Conservation (phyloP, 2,888 invertebrate species). For the Drosophila anomalata region DNA sequence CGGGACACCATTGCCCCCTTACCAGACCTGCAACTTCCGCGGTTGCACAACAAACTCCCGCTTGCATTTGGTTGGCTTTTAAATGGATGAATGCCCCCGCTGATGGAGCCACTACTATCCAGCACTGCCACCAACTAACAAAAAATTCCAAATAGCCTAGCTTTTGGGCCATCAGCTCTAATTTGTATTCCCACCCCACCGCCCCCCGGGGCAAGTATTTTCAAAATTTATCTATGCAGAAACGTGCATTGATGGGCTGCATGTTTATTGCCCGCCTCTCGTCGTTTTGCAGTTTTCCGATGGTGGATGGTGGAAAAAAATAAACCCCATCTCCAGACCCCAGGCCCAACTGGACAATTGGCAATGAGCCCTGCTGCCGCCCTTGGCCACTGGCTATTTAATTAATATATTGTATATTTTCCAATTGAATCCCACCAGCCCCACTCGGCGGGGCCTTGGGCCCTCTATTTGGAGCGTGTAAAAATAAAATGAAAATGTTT, state of each 20-base stretch:
- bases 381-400: conserved; percentile 48
- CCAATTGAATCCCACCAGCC: conserved; percentile 54
- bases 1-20: conserved; percentile 57
- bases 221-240: conserved; percentile 75
- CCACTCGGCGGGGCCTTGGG: conserved; percentile 53
- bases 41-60: conserved; percentile 13
- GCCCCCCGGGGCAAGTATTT: conserved; percentile 47
- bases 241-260: conserved; percentile 71
- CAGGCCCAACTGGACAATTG: conserved; percentile 43
- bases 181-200: conserved; percentile 63
- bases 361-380: conserved; percentile 39
- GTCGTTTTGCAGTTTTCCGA: conserved; percentile 46
- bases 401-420: conserved; percentile 70
- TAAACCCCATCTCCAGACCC: conserved; percentile 19
- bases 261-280: conserved; percentile 68
- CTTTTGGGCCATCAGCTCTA: conserved; percentile 60
- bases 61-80: conserved; percentile 47
- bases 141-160: conserved; percentile 7
- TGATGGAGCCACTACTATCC: conserved; percentile 40
- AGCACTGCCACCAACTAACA: neutral
- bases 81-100: conserved; percentile 51
- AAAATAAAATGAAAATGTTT: conserved; percentile 73
- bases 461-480: conserved; percentile 49
- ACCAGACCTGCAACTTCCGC: conserved; percentile 18
- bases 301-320: neutral